A percentile compares a stretch with the other conserved stretches of the same genome.
Evolutionary conservation across 92 coral and sea anemone genomes (phyloP).

Genomic region (Parazoanthus swiftii): DNA sequence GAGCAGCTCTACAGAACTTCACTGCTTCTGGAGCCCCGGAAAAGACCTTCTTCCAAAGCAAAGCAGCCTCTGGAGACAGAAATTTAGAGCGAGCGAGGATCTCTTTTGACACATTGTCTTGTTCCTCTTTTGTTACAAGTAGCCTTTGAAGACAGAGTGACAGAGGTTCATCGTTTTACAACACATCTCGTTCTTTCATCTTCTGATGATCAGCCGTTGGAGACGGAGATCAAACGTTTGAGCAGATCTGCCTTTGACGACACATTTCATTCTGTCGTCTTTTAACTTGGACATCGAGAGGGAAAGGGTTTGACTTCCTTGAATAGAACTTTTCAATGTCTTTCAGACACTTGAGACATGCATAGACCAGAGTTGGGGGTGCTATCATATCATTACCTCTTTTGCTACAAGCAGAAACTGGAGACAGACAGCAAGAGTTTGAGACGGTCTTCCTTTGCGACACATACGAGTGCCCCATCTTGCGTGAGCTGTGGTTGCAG

Average conservation of each 20-base stretch:
- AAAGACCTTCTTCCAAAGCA: slow-evolving; percentile 73
- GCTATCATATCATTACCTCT: too few species aligned
- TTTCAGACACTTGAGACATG: too few species aligned
- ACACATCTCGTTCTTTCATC: background rate
- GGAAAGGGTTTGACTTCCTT: too few species aligned
- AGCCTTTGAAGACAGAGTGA: background rate
- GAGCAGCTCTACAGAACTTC: slow-evolving; percentile 88
- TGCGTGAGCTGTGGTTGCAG: too few species aligned
- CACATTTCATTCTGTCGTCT: background rate
- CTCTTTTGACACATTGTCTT: background rate
- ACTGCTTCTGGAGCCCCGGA: slow-evolving; percentile 86
- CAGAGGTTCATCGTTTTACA: background rate
- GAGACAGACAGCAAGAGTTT: too few species aligned
- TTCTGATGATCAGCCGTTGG: background rate
- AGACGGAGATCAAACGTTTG: background rate
- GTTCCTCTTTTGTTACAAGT: background rate
- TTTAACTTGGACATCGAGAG: too few species aligned
- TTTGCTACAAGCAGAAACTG: too few species aligned
- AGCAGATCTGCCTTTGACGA: background rate
- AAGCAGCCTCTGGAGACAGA: slow-evolving; percentile 63
- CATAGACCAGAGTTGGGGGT: too few species aligned
- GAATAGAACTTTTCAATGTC: too few species aligned
- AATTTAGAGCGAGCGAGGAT: slow-evolving; percentile 15
- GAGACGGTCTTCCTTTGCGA: too few species aligned
- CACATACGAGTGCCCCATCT: too few species aligned